Evolutionary conservation across 1,140 invertebrate species (phyloP).

Genomic region (Cylas formicarius): DNA sequence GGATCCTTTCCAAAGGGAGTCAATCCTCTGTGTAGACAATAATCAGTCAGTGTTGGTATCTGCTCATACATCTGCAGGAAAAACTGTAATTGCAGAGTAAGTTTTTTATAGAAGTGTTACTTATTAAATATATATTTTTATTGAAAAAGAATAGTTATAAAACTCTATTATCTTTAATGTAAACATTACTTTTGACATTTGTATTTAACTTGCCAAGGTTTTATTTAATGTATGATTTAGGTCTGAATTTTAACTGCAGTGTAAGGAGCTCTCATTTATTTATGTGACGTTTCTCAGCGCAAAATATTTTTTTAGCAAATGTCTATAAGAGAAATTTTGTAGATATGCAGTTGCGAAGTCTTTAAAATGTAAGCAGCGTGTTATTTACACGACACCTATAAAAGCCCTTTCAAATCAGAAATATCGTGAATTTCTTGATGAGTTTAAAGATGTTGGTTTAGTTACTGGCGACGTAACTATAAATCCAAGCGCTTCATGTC

Average conservation of each 20-base stretch:
- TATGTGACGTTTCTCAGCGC: too few relatives aligned
- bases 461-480: slow-evolving; percentile 99
- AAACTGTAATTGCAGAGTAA: slow-evolving; percentile 98
- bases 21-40: slow-evolving; percentile 96
- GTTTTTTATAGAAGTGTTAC: slow-evolving; percentile 41
- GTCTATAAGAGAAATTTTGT: too few relatives aligned
- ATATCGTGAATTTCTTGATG: slow-evolving; percentile 95
- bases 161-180: too few relatives aligned
- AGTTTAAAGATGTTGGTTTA: slow-evolving; percentile 96
- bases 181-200: too few relatives aligned
- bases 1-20: slow-evolving; percentile 98
- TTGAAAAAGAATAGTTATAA: too few relatives aligned
- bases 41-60: slow-evolving; percentile 96
- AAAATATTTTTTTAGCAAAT: too few relatives aligned
- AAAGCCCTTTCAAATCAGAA: slow-evolving; percentile 99
- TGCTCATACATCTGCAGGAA: slow-evolving; percentile 99
- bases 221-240: too few relatives aligned
- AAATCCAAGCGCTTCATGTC: slow-evolving; percentile 92
- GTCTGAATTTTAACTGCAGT: too few relatives aligned
- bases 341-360: slow-evolving; percentile 69
- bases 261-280: too few relatives aligned
- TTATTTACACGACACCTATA: slow-evolving; percentile 99
- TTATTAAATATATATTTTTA: too few relatives aligned
- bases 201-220: too few relatives aligned
- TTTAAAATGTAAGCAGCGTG: slow-evolving; percentile 67